Conservation (phyloP, 2,888 invertebrate species). For the Plusia festucae region DNA sequence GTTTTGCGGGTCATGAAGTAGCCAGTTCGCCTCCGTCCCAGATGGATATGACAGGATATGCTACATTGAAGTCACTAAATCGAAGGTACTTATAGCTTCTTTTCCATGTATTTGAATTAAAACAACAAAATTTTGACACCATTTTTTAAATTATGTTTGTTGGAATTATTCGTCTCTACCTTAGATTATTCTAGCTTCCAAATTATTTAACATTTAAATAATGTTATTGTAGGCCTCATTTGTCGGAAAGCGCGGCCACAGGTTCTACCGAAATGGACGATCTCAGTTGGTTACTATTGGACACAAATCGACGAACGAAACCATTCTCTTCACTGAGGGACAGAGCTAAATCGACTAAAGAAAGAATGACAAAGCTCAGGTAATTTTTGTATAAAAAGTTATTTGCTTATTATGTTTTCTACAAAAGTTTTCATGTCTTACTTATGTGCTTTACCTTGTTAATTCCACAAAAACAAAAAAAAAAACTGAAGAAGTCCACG, state of each 20-base stretch:
- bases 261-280: conserved; percentile 89
- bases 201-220: background rate
- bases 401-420: too few relatives aligned
- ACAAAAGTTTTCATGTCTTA: too few relatives aligned
- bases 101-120: background rate
- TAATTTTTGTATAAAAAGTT: too few relatives aligned
- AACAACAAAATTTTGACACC: too few relatives aligned
- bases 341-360: conserved; percentile 76
- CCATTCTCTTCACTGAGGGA: conserved; percentile 91
- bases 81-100: conserved; percentile 82
- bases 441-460: too few relatives aligned
- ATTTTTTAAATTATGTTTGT: too few relatives aligned
- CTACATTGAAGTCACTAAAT: conserved; percentile 92
- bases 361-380: conserved; percentile 82
- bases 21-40: conserved; percentile 91
- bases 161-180: too few relatives aligned
- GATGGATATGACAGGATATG: conserved; percentile 93
- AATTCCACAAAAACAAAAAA: too few relatives aligned
- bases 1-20: conserved; percentile 87
- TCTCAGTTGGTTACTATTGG: conserved; percentile 91
- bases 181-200: too few relatives aligned
- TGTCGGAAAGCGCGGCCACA: conserved; percentile 90
- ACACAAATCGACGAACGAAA: conserved; percentile 91
- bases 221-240: conserved; percentile 87
- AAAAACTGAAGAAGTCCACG: too few relatives aligned